Base-by-base conservation (phyloP, 1,140 invertebrate species). In the Branchinecta lynchi region DNA sequence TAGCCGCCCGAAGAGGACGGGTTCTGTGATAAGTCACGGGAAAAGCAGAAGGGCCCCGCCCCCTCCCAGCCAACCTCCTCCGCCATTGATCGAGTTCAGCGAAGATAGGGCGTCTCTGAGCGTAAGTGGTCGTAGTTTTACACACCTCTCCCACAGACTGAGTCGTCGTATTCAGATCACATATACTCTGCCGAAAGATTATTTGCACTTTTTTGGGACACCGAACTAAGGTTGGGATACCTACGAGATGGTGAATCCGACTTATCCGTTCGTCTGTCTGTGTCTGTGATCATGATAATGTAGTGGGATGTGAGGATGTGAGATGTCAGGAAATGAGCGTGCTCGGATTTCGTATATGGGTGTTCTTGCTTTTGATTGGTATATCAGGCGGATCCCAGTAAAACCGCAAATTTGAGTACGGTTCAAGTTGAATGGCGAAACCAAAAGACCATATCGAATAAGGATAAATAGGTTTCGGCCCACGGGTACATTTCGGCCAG, bases 21-120 rank as follows among this genome's bases (percentile, higher is more conserved):
- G 51, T 60, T 60, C 51, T 60, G 51, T 60, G 51, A 60, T 60
- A 60, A 60, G 51, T 20, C 51, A 60, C 17, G 51, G 51, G 6
- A 60, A 60, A 20, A 15, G 12, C 51, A 60, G 51, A 60, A 12
- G 51, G 51, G 51, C 51, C 12, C 51, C 51, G 12, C 51, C 51
- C 51, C 51, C 51, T 60, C 51, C 51, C 17, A 60, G 51, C 17
- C 51, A 60, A 60, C 51, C 51, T 12, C 51, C 51, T 15, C 51
- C 51, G 12, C 51, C 51, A 15, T 20, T 60, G 12, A 60, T 60
- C 17, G 51, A 60, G 51, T 60, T 60, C 17, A 60, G 12, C 17
- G 51, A 60, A 60, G 51, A 60, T 60, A 60, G 51, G 51, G 51
- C 51, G 51, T 60, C 51, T 15, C 17, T 60, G 51, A 60, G 51